phyloP scores from a whole-genome alignment of 2,113 vertebrate genomes.

The Pipra filicauda region DNA sequence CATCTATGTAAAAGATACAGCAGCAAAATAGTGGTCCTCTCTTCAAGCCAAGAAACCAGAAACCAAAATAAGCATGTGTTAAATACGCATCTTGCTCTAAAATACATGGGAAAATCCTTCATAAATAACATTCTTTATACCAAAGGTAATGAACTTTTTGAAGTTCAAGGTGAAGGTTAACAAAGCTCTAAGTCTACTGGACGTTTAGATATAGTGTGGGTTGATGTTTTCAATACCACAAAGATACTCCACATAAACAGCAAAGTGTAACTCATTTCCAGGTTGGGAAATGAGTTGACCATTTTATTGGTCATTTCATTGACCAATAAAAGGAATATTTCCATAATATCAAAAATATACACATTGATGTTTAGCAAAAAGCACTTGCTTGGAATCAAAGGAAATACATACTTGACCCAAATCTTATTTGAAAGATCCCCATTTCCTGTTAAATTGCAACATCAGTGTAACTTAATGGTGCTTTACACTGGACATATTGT shows the following conservation, averaged over 20 bases:
- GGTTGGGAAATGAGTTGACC: too few species aligned
- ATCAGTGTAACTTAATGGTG: not conserved
- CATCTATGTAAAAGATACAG: not conserved
- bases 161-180: not conserved
- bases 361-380: not conserved
- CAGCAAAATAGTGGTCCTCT: not conserved
- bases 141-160: not conserved
- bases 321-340: not conserved
- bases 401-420: slow-evolving; percentile 5
- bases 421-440: not conserved
- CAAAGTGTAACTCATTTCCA: not conserved
- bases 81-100: not conserved
- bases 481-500: not conserved
- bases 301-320: too few species aligned
- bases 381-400: not conserved
- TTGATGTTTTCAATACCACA: not conserved
- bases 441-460: slow-evolving; percentile 7
- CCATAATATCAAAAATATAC: not conserved
- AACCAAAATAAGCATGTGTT: not conserved
- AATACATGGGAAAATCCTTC: not conserved
- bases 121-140: not conserved
- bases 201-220: not conserved
- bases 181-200: not conserved
- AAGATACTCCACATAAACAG: not conserved
- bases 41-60: not conserved